phyloP scores from a whole-genome alignment of 2,797 vertebrate genomes.

The Mastacembelus armatus region DNA sequence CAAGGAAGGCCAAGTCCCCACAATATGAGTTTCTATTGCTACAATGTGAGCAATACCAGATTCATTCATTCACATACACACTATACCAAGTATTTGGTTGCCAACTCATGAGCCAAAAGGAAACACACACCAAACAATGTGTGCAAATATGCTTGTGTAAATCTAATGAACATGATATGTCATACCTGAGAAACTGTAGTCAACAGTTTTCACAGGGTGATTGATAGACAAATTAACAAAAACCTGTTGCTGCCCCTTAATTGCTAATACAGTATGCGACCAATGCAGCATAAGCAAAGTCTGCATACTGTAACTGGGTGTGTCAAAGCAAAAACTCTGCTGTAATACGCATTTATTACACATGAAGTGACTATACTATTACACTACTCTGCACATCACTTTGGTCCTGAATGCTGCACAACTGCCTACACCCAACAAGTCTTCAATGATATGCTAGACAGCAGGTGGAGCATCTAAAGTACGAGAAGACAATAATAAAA shows the following conservation, averaged over 20 bases:
- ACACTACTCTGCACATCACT: too few relatives aligned
- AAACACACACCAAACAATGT: neutral
- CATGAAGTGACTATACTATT: neutral
- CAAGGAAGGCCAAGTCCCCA: too few relatives aligned
- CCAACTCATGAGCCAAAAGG: too few relatives aligned
- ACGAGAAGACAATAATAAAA: neutral
- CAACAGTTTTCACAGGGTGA: neutral
- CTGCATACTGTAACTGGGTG: neutral
- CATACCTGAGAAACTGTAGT: constrained; percentile 9
- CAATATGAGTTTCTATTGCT: too few relatives aligned
- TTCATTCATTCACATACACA: too few relatives aligned
- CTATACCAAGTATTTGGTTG: too few relatives aligned
- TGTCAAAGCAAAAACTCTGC: neutral
- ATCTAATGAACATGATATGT: neutral
- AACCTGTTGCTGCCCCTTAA: neutral
- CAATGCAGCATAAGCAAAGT: neutral
- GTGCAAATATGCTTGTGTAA: neutral
- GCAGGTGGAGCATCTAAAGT: too few relatives aligned
- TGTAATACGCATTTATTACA: too few relatives aligned
- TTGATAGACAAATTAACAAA: constrained; percentile 4
- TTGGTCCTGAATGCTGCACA: too few relatives aligned
- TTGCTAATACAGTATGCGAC: neutral
- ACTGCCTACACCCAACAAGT: neutral
- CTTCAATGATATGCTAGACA: too few relatives aligned
- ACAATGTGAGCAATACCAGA: too few relatives aligned